Evolutionary conservation across 2,113 vertebrate genomes (phyloP).

Genomic region (Balaeniceps rex): DNA sequence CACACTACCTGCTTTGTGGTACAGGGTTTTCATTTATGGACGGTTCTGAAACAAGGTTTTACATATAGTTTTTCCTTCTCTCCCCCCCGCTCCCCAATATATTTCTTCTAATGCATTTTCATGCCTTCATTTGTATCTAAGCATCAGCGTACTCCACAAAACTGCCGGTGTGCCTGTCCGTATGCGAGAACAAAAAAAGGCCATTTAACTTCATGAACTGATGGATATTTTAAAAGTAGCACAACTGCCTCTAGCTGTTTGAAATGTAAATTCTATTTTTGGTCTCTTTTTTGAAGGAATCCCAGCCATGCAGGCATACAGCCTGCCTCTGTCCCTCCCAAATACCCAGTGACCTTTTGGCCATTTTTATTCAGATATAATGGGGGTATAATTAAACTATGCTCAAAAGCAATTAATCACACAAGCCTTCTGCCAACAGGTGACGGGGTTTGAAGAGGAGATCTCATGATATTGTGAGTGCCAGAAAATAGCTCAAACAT

Average conservation of each 20-base stretch:
- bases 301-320: not conserved
- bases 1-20: not conserved
- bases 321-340: not conserved
- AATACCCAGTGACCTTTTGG: not conserved
- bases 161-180: not conserved
- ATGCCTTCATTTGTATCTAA: not conserved
- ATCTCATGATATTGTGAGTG: not conserved
- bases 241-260: not conserved
- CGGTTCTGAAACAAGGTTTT: not conserved
- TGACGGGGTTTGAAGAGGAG: not conserved
- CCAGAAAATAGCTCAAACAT: not conserved
- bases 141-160: not conserved
- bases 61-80: rapidly evolving
- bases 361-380: not conserved
- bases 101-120: not conserved
- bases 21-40: too few relatives aligned
- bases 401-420: not conserved
- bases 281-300: not conserved
- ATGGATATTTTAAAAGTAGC: not conserved
- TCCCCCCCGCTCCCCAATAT: too few relatives aligned
- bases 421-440: not conserved
- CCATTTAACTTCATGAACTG: not conserved
- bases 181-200: not conserved
- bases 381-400: not conserved
- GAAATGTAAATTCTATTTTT: not conserved